These are phyloP conservation scores for Archilochus colubris DNA, from an alignment of 2,113 vertebrate species.

Conservation along the genomic window DNA sequence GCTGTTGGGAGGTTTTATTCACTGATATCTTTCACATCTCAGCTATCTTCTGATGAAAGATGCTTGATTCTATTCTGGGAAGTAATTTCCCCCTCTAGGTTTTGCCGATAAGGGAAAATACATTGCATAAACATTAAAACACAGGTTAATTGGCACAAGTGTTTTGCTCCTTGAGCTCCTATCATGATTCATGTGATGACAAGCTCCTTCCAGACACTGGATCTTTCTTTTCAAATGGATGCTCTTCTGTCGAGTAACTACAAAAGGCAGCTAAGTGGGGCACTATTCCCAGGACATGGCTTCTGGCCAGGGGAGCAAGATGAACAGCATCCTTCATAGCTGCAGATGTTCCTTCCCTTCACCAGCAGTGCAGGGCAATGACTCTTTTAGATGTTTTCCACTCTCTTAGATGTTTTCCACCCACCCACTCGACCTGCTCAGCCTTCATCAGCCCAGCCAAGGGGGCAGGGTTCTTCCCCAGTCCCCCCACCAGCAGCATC, in stretches of 20 bases:
- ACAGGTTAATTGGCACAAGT: constrained; percentile 42
- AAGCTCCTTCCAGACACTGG: constrained; percentile 14
- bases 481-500: not conserved
- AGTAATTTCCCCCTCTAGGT: constrained; percentile 48
- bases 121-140: not conserved
- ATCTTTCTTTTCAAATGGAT: constrained; percentile 30
- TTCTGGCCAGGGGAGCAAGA: constrained; percentile 29
- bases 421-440: not conserved
- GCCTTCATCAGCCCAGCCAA: not conserved
- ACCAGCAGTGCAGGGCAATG: not conserved
- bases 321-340: not conserved
- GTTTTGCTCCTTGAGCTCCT: not conserved
- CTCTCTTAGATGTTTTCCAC: not conserved
- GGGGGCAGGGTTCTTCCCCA: not conserved
- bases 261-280: constrained; percentile 51
- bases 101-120: constrained; percentile 22
- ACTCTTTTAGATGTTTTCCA: not conserved
- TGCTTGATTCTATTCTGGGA: constrained; percentile 9
- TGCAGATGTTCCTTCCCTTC: constrained; percentile 25
- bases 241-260: not conserved
- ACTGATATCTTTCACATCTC: constrained; percentile 1
- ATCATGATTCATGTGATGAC: not conserved
- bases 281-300: constrained; percentile 22
- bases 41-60: not conserved
- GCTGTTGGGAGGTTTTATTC: constrained; percentile 36